Conservation (phyloP, 2,113 vertebrate genomes). For the Dipodomys merriami region DNA sequence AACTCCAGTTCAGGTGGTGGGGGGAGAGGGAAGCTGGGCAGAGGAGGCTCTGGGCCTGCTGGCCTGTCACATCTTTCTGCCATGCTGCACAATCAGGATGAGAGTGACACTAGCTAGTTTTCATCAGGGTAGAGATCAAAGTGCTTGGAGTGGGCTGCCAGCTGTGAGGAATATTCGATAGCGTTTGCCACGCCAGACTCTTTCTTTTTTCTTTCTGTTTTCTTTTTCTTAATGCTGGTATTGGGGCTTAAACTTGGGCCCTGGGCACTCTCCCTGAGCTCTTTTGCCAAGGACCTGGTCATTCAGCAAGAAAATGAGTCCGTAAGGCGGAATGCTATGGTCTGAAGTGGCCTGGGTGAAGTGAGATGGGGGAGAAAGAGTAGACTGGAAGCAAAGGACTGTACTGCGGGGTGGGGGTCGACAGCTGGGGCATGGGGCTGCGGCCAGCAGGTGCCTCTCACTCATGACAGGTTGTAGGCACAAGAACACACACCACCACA, state of each 20-base stretch:
- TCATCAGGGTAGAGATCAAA: background rate
- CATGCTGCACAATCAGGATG: background rate
- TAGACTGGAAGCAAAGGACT: no score
- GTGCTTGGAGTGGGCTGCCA: background rate
- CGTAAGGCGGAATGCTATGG: no score
- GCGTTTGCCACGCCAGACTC: background rate
- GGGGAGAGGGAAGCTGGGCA: background rate
- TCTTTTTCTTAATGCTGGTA: background rate
- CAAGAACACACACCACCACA: background rate
- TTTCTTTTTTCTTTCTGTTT: background rate
- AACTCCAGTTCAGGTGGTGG: conserved; percentile 2
- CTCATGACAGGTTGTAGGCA: background rate
- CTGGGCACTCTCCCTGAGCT: no score
- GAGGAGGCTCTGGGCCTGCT: background rate
- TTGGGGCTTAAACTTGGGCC: no score
- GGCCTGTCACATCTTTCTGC: background rate
- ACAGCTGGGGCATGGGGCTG: no score
- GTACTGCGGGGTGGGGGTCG: no score
- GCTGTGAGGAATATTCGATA: background rate
- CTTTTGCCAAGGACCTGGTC: no score
- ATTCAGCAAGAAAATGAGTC: no score
- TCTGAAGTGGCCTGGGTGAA: no score
- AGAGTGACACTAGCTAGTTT: background rate
- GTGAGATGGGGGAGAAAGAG: no score
- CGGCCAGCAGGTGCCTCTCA: background rate